These are phyloP conservation scores for Origma solitaria DNA, from an alignment of 2,113 vertebrate species.

Conservation along the genomic window DNA sequence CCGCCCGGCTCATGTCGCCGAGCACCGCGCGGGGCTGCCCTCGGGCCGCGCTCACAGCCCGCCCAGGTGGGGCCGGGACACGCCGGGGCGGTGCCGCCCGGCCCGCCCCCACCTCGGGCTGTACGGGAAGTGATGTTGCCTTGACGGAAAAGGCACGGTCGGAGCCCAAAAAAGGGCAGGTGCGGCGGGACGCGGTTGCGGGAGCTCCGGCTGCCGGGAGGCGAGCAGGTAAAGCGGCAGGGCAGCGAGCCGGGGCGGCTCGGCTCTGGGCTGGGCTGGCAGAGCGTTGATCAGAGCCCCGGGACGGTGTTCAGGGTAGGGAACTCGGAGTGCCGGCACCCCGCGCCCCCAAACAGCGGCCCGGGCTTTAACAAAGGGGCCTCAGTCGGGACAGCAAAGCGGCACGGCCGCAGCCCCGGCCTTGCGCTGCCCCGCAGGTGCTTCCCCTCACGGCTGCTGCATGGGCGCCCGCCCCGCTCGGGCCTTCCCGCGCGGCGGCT, in stretches of 20 bases:
- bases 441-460: not conserved
- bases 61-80: not conserved
- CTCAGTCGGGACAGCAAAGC: fast-evolving
- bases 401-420: fast-evolving
- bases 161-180: not conserved
- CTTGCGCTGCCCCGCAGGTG: not conserved
- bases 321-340: not conserved
- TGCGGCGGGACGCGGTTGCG: not conserved
- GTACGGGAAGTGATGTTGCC: slow-evolving; percentile 53
- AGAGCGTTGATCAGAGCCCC: no score
- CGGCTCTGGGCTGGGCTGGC: fast-evolving
- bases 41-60: not conserved
- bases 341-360: not conserved
- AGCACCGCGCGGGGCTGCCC: not conserved
- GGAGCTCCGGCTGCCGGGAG: not conserved
- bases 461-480: fast-evolving
- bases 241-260: not conserved
- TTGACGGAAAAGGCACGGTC: slow-evolving; percentile 10
- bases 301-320: not conserved
- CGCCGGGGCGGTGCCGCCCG: not conserved
- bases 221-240: not conserved
- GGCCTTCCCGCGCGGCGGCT: not conserved
- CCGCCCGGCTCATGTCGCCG: fast-evolving
- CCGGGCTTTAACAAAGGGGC: not conserved
- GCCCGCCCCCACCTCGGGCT: not conserved